Evolutionary conservation across 2,113 vertebrate genomes (phyloP), one percentile per base, ranked within the genome.

Genomic region (Mesoclemmys tuberculata): DNA sequence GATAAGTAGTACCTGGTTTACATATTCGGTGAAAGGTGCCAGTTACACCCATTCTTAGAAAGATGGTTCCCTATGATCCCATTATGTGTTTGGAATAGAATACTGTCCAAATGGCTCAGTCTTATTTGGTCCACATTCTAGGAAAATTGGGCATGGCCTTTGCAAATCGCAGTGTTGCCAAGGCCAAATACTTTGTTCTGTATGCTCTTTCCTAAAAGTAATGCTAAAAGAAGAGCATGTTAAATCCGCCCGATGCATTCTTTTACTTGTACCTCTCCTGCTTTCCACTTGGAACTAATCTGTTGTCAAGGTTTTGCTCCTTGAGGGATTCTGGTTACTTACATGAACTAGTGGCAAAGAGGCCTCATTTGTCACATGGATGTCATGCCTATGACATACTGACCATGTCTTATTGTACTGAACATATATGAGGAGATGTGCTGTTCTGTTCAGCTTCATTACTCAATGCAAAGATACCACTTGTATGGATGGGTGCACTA

Each of bases 401-500:
- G 51, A 68, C 55, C 14, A 14, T 24, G 31, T 3, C n/a, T 0
- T n/a, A 19, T 10, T 0, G 3, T 31, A 78, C 29, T 1, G 11
- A 0, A 0, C 79, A 71, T 82, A 5, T 19, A 29, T 27, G 84
- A 19, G 41, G 41, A 71, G 48, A 75, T 3, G 14, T 38, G 44
- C 13, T 10, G 0, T 1, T 1, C 44, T 1, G 35, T 82, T 8
- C 64, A 64, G 44, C 38, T 44, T 35, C 3, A 10, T 0, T 0
- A 29, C 89, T 38, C 38, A 44, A 21, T 19, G 2, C 56, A 56
- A 44, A 18, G 38, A 64, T 44, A 49, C 3, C n/a, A 12, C 44
- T n/a, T 54, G n/a, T 14, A 6, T 78, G 52, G 48, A 12, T 3
- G 54, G 3, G 3, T 51, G 10, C 5, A 22, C 44, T 12, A 3